Base-by-base conservation (phyloP, 2,797 vertebrate genomes). In the Parotocinclus haroldoi region DNA sequence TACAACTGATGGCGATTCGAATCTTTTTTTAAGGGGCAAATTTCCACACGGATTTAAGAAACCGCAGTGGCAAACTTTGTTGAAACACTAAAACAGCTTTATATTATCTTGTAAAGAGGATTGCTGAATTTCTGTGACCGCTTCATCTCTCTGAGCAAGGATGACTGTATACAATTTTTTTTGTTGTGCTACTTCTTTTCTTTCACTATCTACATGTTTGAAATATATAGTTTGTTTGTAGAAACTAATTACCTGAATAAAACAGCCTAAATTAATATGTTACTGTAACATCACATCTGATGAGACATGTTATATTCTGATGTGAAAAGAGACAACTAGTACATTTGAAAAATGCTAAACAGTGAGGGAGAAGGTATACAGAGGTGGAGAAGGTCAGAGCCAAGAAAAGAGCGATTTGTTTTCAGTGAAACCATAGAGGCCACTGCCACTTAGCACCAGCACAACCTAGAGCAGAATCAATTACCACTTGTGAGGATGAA, bases 401-500 rank as follows among this genome's bases (percentile, higher is more conserved):
- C 54, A 69, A 80, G 77, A 76, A 77, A 78, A 89, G 91, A 91
- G 93, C 92, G 93, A 94, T 96, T 96, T 98, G 95, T 98, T 98
- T 97, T 96, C 95, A 95, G 89, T 95, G 96, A 95, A 98, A 98
- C 93, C 88, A 85, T 93, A 97, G 93, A 87, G 27, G 82, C 85
- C 85, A 79, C 83, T 83, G 89, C 91, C 94, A 96, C 94, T 97
- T 96, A 96, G 91, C 89, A 83, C 84, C 91, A 89, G 90, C 90
- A 91, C 90, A 92, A 91, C 90, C 90, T 94, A 92, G 88, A 85
- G 88, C 76, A 85, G 93, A 95, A 98, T 98, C 95, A 96, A 95
- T 98, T 95, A 96, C 93, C 91, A 93, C 92, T 93, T 95, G 95
- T 96, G 93, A 96, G 92, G 83, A 91, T 78, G 95, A 95, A 98